These are phyloP conservation scores for Ichneumoninae sp. DNA, from an alignment of 2,888 invertebrate genomes.

Conservation along the genomic window DNA sequence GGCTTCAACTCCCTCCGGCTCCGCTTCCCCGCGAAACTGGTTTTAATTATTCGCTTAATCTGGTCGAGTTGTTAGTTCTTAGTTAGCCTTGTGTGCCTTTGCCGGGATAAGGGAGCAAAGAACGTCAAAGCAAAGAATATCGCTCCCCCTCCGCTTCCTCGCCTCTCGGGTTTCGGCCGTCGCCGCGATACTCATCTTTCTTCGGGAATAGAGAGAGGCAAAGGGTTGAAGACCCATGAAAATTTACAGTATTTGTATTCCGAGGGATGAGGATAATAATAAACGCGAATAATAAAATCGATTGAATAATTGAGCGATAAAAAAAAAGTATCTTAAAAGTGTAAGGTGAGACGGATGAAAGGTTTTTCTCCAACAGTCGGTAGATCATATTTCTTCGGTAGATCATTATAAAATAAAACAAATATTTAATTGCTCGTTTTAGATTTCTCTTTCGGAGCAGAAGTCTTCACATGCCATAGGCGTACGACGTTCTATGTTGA, in stretches of 20 bases:
- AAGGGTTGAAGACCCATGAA: neutral
- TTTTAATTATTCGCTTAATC: conserved; percentile 72
- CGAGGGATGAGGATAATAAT: neutral
- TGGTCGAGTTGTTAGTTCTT: conserved; percentile 66
- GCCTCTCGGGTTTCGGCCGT: neutral
- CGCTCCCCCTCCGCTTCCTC: conserved; percentile 17
- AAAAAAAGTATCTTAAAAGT: neutral
- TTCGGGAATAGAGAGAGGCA: neutral
- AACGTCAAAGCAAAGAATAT: conserved; percentile 26
- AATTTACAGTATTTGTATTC: neutral
- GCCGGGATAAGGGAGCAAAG: conserved; percentile 22
- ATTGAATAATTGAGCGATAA: neutral
- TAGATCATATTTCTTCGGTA: neutral
- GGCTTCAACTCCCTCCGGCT: conserved; percentile 3
- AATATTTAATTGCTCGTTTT: neutral
- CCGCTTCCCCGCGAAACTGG: conserved; percentile 65
- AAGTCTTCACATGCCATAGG: neutral
- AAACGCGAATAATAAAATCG: neutral
- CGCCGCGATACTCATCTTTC: conserved; percentile 10
- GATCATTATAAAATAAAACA: neutral
- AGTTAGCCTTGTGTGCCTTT: conserved; percentile 60
- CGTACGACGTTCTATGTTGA: neutral
- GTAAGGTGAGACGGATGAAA: neutral
- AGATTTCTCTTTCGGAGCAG: neutral
- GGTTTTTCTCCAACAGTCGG: neutral